phyloP scores from a whole-genome alignment of 2,113 vertebrate species.

The Prunella fulvescens region DNA sequence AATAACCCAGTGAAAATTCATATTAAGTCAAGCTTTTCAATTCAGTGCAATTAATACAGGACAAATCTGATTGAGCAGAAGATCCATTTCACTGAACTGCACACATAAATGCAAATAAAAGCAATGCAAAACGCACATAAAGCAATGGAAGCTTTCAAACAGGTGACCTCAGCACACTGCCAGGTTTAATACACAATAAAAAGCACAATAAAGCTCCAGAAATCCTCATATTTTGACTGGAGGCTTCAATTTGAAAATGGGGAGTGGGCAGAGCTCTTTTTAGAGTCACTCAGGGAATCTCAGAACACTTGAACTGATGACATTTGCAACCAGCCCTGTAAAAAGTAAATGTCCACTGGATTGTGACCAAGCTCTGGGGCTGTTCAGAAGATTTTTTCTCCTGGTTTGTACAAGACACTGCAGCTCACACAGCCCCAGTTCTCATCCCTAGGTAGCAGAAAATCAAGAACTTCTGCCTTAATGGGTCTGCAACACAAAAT shows the following conservation, averaged over 20 bases:
- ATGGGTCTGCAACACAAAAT: neutral
- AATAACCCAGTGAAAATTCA: neutral
- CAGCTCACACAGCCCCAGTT: neutral
- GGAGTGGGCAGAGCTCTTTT: neutral
- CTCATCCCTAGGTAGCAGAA: neutral
- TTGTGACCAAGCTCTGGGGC: neutral
- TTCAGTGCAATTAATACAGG: neutral
- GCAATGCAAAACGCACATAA: neutral
- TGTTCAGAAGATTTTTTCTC: neutral
- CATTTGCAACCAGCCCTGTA: neutral
- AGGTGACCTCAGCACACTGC: neutral
- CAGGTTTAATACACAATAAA: neutral
- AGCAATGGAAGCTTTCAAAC: neutral
- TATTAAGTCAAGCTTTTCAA: neutral
- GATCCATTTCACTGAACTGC: neutral
- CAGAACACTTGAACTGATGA: neutral
- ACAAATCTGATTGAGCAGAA: neutral
- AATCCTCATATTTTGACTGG: neutral
- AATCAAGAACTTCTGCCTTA: neutral
- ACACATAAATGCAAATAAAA: neutral
- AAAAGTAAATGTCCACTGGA: neutral
- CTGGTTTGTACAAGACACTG: neutral
- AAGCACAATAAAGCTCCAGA: neutral
- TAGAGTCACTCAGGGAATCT: neutral
- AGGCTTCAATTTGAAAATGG: neutral